phyloP scores from a whole-genome alignment of 2,888 invertebrate genomes.

The Hypercompe scribonia region DNA sequence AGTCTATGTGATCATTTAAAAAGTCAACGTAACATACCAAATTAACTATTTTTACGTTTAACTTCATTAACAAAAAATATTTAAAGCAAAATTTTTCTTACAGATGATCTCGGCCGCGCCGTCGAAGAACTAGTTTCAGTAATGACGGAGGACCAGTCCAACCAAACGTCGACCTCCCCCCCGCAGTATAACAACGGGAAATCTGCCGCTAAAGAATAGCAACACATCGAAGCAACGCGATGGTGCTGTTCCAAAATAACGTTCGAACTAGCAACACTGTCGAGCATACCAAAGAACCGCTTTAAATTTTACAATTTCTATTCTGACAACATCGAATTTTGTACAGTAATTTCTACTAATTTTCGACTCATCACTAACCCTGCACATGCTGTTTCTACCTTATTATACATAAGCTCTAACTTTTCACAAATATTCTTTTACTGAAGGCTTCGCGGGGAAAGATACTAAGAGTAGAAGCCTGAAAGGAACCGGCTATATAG shows the following conservation, averaged over 20 bases:
- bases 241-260: constrained; percentile 60
- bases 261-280: constrained; percentile 77
- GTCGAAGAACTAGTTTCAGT: constrained; percentile 96
- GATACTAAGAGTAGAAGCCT: constrained; percentile 62
- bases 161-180: constrained; percentile 69
- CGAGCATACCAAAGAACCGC: constrained; percentile 61
- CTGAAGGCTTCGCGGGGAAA: constrained; percentile 66
- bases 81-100: constrained; percentile 47
- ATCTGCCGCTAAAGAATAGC: constrained; percentile 71
- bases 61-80: not conserved
- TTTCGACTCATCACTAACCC: constrained; percentile 86
- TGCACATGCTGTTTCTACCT: constrained; percentile 66
- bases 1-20: no score
- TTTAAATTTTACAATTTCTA: constrained; percentile 46
- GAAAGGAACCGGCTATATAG: constrained; percentile 60
- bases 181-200: constrained; percentile 84
- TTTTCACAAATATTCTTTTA: constrained; percentile 68
- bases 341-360: constrained; percentile 68
- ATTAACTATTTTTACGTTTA: no score
- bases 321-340: constrained; percentile 46
- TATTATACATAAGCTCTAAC: constrained; percentile 76
- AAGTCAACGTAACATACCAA: no score
- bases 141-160: constrained; percentile 90
- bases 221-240: constrained; percentile 54
- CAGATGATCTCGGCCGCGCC: constrained; percentile 94